Percentiles rank a stretch among this genome's conserved stretches.
Conservation (phyloP, 2,888 invertebrate genomes). For the Drosophila affinis region DNA sequence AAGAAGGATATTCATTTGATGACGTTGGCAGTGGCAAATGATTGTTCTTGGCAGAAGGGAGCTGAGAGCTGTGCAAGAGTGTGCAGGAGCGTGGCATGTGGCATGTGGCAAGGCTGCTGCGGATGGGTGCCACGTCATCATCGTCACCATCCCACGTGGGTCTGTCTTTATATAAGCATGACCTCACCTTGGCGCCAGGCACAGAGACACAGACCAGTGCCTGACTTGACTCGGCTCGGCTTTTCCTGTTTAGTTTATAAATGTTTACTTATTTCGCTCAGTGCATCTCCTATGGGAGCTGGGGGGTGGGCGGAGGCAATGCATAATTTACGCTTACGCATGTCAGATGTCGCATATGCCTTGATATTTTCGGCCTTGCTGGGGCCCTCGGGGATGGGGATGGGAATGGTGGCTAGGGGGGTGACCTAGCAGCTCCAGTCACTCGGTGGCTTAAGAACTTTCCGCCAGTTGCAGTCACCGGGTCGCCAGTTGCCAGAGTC, state of each 20-base stretch:
- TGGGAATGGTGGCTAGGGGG: background rate
- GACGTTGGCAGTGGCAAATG: constrained; percentile 48
- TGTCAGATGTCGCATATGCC: constrained; percentile 47
- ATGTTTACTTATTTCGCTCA: constrained; percentile 47
- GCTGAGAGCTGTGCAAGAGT: no score
- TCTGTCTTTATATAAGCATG: constrained; percentile 67
- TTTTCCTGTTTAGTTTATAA: constrained; percentile 47
- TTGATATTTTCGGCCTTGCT: constrained; percentile 21
- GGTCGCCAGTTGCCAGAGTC: background rate
- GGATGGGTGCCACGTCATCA: constrained; percentile 36
- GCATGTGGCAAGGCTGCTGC: constrained; percentile 42
- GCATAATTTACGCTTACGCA: constrained; percentile 52
- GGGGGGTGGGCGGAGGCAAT: background rate
- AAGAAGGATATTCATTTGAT: constrained; percentile 52
- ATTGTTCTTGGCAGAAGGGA: constrained; percentile 1
- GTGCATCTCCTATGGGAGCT: constrained; percentile 5
- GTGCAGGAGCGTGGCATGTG: background rate
- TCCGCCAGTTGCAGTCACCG: background rate
- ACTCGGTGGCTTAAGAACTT: constrained; percentile 47
- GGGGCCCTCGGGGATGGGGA: background rate
- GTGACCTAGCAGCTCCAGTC: constrained; percentile 40
- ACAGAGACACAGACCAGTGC: background rate
- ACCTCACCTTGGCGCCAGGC: constrained; percentile 58
- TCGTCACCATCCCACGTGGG: constrained; percentile 43
- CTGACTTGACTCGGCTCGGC: background rate